A percentile compares a stretch with the other conserved stretches of the same genome.
phyloP scores from a whole-genome alignment of 1,140 invertebrate genomes.

The Drosophila kikkawai region DNA sequence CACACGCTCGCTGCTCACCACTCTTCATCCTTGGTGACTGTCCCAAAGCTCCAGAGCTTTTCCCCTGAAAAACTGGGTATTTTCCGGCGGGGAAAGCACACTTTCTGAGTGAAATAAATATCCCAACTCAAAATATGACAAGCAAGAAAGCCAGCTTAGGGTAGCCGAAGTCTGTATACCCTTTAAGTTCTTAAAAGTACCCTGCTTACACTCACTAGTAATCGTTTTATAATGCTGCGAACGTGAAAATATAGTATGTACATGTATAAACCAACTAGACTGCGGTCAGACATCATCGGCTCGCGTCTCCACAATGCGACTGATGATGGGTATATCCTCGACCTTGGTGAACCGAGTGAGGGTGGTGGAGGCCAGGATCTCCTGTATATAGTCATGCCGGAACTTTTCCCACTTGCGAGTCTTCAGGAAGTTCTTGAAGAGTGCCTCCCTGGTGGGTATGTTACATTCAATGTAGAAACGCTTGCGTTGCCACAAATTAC shows the following conservation, averaged over 20 bases:
- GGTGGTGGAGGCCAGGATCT: conserved; percentile 7
- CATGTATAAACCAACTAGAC: background rate
- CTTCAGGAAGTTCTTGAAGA: conserved; percentile 86
- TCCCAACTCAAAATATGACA: background rate
- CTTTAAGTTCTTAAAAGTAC: no score
- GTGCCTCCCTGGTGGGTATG: conserved; percentile 85
- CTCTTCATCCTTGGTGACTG: background rate
- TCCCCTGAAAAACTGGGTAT: background rate
- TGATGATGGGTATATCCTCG: conserved; percentile 76
- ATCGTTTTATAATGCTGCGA: background rate
- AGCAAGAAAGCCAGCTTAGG: no score
- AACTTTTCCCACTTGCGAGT: conserved; percentile 86
- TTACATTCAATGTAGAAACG: conserved; percentile 86
- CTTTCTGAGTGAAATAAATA: background rate
- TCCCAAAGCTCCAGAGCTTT: conserved; percentile 3
- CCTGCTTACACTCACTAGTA: background rate
- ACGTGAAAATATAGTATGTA: background rate
- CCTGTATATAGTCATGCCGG: conserved; percentile 84
- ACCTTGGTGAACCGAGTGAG: conserved; percentile 40
- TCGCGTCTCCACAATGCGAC: conserved; percentile 65
- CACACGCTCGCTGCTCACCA: background rate
- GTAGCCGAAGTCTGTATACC: no score
- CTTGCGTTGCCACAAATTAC: conserved; percentile 87
- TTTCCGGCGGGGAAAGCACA: background rate
- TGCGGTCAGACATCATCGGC: conserved; percentile 8